Evolutionary conservation across 2,797 vertebrate genomes (phyloP).

Genomic region (Carcharodon carcharias): DNA sequence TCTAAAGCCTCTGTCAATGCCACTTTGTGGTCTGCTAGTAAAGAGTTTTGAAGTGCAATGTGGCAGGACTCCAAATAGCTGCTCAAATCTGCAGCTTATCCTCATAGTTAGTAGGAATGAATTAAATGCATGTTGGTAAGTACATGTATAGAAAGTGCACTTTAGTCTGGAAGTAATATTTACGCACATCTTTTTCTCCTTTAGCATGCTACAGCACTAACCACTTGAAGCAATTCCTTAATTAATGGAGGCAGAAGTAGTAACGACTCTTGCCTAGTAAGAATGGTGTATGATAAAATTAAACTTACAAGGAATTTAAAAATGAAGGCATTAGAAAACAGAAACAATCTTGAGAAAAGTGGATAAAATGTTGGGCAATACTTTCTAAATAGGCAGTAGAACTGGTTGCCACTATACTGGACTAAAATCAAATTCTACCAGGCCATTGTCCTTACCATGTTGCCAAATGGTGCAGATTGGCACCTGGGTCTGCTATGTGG

Average conservation of each 20-base stretch:
- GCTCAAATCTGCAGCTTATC: background rate
- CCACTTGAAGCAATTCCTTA: background rate
- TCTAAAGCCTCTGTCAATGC: conserved; percentile 22
- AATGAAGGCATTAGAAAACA: background rate
- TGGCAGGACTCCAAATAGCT: conserved; percentile 28
- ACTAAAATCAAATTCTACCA: background rate
- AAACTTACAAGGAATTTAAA: background rate
- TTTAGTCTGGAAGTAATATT: background rate
- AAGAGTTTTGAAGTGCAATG: conserved; percentile 13
- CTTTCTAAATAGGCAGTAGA: background rate
- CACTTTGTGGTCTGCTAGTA: background rate
- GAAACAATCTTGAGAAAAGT: background rate
- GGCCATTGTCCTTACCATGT: background rate
- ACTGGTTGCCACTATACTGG: background rate
- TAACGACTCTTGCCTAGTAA: background rate
- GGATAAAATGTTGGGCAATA: background rate
- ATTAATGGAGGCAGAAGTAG: background rate
- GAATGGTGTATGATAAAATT: background rate
- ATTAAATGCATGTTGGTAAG: background rate
- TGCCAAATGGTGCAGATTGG: background rate
- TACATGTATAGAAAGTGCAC: background rate
- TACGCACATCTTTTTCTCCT: background rate
- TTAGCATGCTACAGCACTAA: background rate
- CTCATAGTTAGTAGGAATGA: background rate
- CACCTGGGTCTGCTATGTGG: background rate